phyloP scores from a whole-genome alignment of 2,888 invertebrate species.

The Ashinkailepas kermadecensis region DNA sequence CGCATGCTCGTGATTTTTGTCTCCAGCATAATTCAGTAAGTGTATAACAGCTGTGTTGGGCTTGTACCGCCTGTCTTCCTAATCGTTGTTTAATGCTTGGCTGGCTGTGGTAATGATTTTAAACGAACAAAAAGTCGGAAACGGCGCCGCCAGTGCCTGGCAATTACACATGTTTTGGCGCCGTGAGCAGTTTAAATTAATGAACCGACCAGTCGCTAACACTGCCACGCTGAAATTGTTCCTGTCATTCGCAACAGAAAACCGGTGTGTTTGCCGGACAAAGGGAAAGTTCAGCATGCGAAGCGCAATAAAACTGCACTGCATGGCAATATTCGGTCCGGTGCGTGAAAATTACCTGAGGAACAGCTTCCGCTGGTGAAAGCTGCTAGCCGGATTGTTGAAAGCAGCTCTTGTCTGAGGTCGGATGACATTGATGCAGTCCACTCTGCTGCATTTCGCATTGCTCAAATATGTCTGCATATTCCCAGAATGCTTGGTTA shows the following conservation, averaged over 20 bases:
- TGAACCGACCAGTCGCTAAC: neutral
- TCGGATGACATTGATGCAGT: too few relatives aligned
- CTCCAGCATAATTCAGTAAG: neutral
- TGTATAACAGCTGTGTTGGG: neutral
- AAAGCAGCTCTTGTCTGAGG: too few relatives aligned
- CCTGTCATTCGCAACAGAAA: neutral
- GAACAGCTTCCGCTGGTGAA: too few relatives aligned
- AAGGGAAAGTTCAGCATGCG: neutral
- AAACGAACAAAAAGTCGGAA: conserved; percentile 1
- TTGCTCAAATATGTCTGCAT: too few relatives aligned
- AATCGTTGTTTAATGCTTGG: conserved; percentile 6
- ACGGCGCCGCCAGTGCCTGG: neutral
- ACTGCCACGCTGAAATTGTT: neutral
- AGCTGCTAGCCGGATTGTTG: too few relatives aligned
- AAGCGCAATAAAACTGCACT: neutral
- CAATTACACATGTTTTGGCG: conserved; percentile 11
- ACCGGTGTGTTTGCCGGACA: neutral
- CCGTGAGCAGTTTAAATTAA: neutral
- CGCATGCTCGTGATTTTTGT: neutral
- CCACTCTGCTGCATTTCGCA: too few relatives aligned
- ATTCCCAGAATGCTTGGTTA: too few relatives aligned
- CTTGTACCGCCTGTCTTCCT: neutral
- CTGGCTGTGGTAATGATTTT: conserved; percentile 1
- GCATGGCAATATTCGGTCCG: too few relatives aligned
- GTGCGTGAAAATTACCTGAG: too few relatives aligned